Evolutionary conservation across 2,113 vertebrate genomes (phyloP), one percentile per base, ranked within the genome.

Genomic region (Amazona guildingii): DNA sequence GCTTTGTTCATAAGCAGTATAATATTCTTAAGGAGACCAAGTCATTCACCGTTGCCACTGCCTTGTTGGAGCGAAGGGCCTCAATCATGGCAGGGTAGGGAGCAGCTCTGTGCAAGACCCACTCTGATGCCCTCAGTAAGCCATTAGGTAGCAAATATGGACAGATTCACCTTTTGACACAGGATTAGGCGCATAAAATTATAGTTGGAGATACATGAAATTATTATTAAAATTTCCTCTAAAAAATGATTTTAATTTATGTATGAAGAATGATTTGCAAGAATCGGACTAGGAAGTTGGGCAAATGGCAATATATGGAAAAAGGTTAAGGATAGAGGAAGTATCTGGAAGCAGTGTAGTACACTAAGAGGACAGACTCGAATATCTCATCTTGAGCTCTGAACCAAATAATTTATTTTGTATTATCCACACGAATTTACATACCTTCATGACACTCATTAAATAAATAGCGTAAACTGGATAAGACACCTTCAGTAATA

Each of bases 41-140:
- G 23, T 44, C 15, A 8, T 29, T 31, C 31, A n/a, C 14, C 43
- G 37, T 23, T 86, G 48, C 43, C 48, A 6, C 13, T 54, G 55
- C 37, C 28, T 33, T 43, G 27, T 1, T 2, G 72, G 28, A 37
- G 43, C 21, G 44, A 55, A 76, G 18, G 11, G 11, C 9, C 31
- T 75, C 6, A 4, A 27, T 10, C 5, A 0, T 5, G 9, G 19
- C 25, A 55, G 11, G 7, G 35, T 46, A 20, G 17, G 44, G 10
- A 68, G 24, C 27, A 81, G 29, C 29, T 51, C 51, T 59, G 13
- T 24, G 39, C 29, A 59, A 86, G 52, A 59, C 17, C 9, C 43
- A 9, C 6, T 25, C 13, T 35, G 59, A 8, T 37, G 17, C 33
- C 31, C 4, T 73, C 35, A 7, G 18, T 2, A 3, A 10, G 10